Evolutionary conservation across 2,888 invertebrate genomes (phyloP).

Genomic region (Trimorus sp.): DNA sequence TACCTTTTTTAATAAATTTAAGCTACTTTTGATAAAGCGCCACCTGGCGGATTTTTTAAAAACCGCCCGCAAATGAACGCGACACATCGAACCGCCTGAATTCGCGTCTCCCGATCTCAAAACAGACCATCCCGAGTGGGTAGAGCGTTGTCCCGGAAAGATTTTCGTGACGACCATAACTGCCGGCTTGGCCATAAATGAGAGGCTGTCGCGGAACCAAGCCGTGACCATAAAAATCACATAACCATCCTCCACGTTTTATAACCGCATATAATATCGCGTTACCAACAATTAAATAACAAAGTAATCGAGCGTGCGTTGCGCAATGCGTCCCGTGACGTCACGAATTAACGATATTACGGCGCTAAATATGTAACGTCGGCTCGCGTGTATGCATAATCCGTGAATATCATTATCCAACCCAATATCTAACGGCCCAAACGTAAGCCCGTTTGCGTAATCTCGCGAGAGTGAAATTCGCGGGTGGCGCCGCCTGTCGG

Average conservation of each 20-base stretch:
- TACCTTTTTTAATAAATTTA: too few species aligned
- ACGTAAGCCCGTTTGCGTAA: conserved; percentile 17
- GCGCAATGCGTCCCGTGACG: conserved; percentile 34
- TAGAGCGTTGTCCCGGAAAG: not conserved
- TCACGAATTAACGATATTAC: conserved; percentile 41
- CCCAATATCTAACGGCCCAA: conserved; percentile 22
- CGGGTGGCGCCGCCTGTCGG: not conserved
- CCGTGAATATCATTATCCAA: conserved; percentile 19
- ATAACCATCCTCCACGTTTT: conserved; percentile 38
- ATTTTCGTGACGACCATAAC: not conserved
- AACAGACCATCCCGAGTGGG: too few species aligned
- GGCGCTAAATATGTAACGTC: conserved; percentile 49
- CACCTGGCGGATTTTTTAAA: too few species aligned
- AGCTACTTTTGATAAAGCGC: too few species aligned
- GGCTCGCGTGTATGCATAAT: conserved; percentile 4
- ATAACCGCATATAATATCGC: conserved; percentile 42
- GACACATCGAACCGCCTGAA: too few species aligned
- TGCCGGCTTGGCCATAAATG: not conserved
- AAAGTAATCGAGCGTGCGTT: conserved; percentile 43
- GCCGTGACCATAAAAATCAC: conserved; percentile 31
- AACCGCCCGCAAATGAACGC: too few species aligned
- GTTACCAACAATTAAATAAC: conserved; percentile 55
- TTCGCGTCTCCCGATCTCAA: too few species aligned
- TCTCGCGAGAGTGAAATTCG: conserved; percentile 19
- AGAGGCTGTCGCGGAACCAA: conserved; percentile 15